These are phyloP conservation scores for Pelobates fuscus DNA, from an alignment of 2,113 vertebrate genomes.

Conservation along the genomic window DNA sequence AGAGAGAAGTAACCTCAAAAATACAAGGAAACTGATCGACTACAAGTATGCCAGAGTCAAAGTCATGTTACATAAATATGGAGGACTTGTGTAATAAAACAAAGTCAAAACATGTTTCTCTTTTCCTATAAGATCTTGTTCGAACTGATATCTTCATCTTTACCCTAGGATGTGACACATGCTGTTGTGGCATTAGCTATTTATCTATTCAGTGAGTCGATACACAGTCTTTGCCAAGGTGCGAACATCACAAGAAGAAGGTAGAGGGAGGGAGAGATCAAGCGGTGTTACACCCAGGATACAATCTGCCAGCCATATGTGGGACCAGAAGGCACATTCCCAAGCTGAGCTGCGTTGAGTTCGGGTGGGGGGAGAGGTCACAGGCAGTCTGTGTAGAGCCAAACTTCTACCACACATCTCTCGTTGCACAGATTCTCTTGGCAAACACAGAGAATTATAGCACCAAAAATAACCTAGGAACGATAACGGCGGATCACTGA, in stretches of 20 bases:
- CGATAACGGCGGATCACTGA: background rate
- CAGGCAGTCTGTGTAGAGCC: background rate
- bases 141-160: background rate
- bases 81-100: no score
- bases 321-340: no score
- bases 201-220: background rate
- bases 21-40: no score
- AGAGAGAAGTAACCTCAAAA: no score
- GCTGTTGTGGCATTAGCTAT: conserved; percentile 6
- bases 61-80: no score
- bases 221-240: conserved; percentile 30
- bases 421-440: background rate
- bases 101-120: no score
- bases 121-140: background rate
- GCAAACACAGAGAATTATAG: conserved; percentile 10
- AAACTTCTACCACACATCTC: conserved; percentile 14
- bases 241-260: conserved; percentile 3
- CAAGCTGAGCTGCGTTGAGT: background rate
- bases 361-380: background rate
- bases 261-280: conserved; percentile 4
- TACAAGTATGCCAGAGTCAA: no score
- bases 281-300: background rate
- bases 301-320: conserved; percentile 45
- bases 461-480: conserved; percentile 9
- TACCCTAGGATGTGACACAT: background rate